These are phyloP conservation scores for Pungitius pungitius DNA, from an alignment of 2,113 vertebrate species.

Conservation along the genomic window DNA sequence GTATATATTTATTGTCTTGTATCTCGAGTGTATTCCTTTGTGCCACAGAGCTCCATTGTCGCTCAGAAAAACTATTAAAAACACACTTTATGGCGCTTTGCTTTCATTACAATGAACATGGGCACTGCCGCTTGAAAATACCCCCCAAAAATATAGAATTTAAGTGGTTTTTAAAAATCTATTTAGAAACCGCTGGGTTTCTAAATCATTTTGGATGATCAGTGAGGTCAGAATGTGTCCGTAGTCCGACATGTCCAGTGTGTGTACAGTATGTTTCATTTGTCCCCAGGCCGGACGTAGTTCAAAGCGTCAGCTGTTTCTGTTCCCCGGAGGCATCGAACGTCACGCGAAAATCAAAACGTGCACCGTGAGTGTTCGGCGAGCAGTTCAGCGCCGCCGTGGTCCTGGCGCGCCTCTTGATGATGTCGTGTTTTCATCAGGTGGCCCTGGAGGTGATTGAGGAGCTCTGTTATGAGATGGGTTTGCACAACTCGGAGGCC, in stretches of 20 bases:
- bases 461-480: conserved; percentile 95
- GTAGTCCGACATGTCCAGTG: too few species aligned
- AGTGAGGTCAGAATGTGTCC: neutral
- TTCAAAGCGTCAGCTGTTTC: conserved; percentile 95
- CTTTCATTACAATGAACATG: neutral
- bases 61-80: conserved; percentile 20
- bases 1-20: conserved; percentile 1
- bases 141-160: neutral
- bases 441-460: conserved; percentile 92
- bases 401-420: neutral
- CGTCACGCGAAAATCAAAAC: conserved; percentile 96
- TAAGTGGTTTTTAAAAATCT: conserved; percentile 11
- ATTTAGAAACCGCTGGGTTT: neutral
- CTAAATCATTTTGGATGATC: conserved; percentile 3
- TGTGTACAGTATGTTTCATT: neutral
- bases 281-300: conserved; percentile 89
- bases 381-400: neutral
- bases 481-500: conserved; percentile 85
- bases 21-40: neutral
- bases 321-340: conserved; percentile 93
- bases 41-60: conserved; percentile 7
- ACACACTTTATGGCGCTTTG: neutral
- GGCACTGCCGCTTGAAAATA: conserved; percentile 17
- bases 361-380: conserved; percentile 84
- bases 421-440: conserved; percentile 71